Evolutionary conservation across 2,797 vertebrate species (phyloP).

Genomic region (Heterohyrax brucei): DNA sequence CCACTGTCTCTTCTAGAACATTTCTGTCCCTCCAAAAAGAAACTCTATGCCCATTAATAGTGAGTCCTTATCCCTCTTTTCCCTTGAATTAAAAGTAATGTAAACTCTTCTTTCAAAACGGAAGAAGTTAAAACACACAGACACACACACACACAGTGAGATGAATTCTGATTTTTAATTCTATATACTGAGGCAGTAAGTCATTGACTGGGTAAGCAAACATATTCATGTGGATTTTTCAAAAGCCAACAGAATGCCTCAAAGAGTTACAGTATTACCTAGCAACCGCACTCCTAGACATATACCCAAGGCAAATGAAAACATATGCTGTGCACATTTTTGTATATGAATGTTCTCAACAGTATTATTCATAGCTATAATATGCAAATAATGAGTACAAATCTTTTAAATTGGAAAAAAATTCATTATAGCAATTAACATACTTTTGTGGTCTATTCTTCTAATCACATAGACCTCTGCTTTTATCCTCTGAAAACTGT

Average conservation of each 20-base stretch:
- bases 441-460: neutral
- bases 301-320: slow-evolving; percentile 42
- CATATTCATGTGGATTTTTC: neutral
- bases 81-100: neutral
- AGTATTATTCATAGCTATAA: slow-evolving; percentile 19
- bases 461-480: neutral
- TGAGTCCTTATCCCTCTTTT: neutral
- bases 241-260: neutral
- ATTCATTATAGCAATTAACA: neutral
- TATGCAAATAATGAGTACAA: neutral
- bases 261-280: neutral
- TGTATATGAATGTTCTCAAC: neutral
- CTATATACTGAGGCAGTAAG: neutral
- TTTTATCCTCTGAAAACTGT: neutral
- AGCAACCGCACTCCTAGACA: neutral
- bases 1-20: neutral
- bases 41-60: neutral
- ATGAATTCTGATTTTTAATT: slow-evolving; percentile 58
- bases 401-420: slow-evolving; percentile 31
- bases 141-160: neutral
- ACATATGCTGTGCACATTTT: neutral
- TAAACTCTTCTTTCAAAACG: too few relatives aligned
- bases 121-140: too few relatives aligned
- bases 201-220: slow-evolving; percentile 45
- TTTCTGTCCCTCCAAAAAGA: neutral